Evolutionary conservation across 1,140 invertebrate genomes (phyloP).

Genomic region (Glomeris maerens): DNA sequence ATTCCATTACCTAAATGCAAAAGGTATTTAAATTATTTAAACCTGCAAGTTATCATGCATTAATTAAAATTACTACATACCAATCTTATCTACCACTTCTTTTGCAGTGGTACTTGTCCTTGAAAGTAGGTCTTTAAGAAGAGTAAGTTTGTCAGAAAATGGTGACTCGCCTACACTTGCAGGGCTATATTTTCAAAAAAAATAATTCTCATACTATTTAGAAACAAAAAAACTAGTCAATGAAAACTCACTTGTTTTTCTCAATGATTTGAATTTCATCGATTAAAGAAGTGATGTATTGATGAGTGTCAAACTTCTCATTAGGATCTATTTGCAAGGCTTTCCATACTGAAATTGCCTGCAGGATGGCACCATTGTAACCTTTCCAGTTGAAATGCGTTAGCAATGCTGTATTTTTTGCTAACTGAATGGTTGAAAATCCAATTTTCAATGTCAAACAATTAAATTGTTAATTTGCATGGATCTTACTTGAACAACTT

Average conservation of each 20-base stretch:
- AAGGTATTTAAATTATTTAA: no score
- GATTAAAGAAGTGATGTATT: no score
- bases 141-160: background rate
- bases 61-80: background rate
- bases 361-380: slow-evolving; percentile 51
- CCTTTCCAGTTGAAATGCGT: slow-evolving; percentile 52
- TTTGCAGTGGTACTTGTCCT: background rate
- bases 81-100: background rate
- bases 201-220: no score
- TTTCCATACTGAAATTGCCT: slow-evolving; percentile 28
- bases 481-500: slow-evolving; percentile 33
- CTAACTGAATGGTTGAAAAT: slow-evolving; percentile 16
- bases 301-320: no score
- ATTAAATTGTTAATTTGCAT: background rate
- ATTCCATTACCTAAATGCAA: slow-evolving; percentile 43
- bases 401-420: slow-evolving; percentile 38
- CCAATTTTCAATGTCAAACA: background rate
- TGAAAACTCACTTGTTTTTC: background rate
- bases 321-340: no score
- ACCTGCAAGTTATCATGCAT: background rate
- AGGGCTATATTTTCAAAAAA: no score
- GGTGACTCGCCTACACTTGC: background rate
- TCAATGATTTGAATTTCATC: background rate
- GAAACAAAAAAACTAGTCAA: background rate
- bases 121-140: background rate